Evolutionary conservation across 2,113 vertebrate species (phyloP).

Genomic region (Stomatorhinus ivindoensis): DNA sequence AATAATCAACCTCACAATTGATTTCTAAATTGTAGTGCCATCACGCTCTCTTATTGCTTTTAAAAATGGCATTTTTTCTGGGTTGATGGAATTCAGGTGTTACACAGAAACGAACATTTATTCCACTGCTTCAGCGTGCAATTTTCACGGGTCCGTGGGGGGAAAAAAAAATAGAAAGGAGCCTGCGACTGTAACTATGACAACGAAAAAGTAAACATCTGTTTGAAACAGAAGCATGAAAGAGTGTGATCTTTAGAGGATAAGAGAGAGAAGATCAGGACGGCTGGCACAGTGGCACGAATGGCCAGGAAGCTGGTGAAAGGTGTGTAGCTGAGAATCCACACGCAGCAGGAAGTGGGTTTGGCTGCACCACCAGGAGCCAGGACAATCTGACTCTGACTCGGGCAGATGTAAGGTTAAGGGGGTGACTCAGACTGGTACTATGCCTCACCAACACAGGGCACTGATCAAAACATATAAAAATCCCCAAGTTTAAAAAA

Average conservation of each 20-base stretch:
- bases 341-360: neutral
- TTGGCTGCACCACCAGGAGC: neutral
- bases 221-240: neutral
- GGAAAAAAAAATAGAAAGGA: neutral
- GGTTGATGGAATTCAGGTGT: neutral
- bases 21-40: conserved; percentile 36
- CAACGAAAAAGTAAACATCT: conserved; percentile 15
- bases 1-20: conserved; percentile 35
- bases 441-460: neutral
- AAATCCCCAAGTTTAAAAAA: neutral
- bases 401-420: neutral
- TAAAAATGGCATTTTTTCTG: neutral
- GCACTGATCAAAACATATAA: neutral
- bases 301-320: neutral
- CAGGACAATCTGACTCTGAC: neutral
- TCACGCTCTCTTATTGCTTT: conserved; percentile 21
- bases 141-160: conserved; percentile 21
- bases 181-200: conserved; percentile 21
- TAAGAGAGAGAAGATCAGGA: neutral
- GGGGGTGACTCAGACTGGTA: neutral
- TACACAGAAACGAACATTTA: conserved; percentile 24
- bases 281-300: neutral
- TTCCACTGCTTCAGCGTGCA: conserved; percentile 19
- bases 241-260: neutral
- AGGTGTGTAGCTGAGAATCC: neutral